Conservation (phyloP, 2,888 invertebrate genomes). For the Eupeodes luniger region DNA sequence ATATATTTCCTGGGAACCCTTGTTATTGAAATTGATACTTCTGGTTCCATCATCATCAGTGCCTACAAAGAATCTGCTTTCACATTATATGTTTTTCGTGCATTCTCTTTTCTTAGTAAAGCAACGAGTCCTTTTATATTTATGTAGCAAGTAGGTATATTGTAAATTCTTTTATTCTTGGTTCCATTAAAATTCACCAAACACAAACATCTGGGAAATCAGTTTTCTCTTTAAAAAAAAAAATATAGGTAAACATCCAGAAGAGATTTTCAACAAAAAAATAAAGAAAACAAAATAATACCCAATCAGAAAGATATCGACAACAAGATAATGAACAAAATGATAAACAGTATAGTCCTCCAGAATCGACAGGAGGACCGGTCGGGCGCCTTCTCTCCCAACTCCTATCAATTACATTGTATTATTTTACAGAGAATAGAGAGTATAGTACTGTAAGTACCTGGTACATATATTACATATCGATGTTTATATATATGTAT, state of each 20-base stretch:
- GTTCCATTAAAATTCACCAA: constrained; percentile 41
- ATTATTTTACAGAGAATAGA: constrained; percentile 34
- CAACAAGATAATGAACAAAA: constrained; percentile 37
- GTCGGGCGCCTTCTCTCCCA: neutral
- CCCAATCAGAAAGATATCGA: constrained; percentile 63
- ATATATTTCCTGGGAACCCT: neutral
- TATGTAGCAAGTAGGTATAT: neutral
- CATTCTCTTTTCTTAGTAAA: neutral
- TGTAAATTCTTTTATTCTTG: constrained; percentile 28
- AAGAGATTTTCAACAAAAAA: neutral
- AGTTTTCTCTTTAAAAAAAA: constrained; percentile 19
- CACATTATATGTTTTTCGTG: neutral
- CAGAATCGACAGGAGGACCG: neutral
- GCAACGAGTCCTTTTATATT: neutral
- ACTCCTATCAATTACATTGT: constrained; percentile 47
- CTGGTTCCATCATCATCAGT: neutral
- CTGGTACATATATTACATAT: neutral
- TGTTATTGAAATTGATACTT: neutral
- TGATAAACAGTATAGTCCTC: constrained; percentile 48
- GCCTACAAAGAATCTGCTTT: neutral
- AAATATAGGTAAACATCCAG: neutral
- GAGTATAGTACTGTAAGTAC: neutral
- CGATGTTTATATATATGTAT: neutral
- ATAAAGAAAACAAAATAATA: constrained; percentile 32
- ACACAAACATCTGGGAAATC: constrained; percentile 50